Percentiles rank a stretch among this genome's conserved stretches.
phyloP scores from a whole-genome alignment of 2,113 vertebrate genomes.

The Antennarius striatus region DNA sequence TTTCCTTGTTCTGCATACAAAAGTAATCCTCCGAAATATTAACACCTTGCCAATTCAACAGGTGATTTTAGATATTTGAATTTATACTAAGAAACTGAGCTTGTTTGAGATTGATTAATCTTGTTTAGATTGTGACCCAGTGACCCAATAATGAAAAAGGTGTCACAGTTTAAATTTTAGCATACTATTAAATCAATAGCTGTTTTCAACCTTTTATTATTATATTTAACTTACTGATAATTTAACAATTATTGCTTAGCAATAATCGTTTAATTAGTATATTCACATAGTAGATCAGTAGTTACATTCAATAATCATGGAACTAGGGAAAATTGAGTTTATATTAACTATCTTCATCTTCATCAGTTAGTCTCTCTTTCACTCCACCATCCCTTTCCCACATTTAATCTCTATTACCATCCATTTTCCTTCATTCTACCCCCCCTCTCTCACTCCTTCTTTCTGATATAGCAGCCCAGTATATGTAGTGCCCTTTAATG shows the following conservation, averaged over 20 bases:
- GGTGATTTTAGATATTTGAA: too few species aligned
- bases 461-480: constrained; percentile 4
- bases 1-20: too few species aligned
- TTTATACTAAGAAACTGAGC: too few species aligned
- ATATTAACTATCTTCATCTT: too few species aligned
- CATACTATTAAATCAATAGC: background rate
- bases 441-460: background rate
- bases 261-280: too few species aligned
- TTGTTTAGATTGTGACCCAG: background rate
- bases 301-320: too few species aligned
- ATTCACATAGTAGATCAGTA: too few species aligned
- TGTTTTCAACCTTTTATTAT: background rate
- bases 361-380: constrained; percentile 1
- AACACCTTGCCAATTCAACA: too few species aligned
- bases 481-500: constrained; percentile 7
- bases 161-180: background rate
- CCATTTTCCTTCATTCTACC: background rate
- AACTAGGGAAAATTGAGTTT: too few species aligned
- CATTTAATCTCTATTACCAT: constrained; percentile 8
- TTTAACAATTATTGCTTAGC: too few species aligned
- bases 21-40: too few species aligned
- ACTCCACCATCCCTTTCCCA: background rate
- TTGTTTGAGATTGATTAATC: background rate
- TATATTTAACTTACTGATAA: background rate
- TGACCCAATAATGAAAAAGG: background rate